These are phyloP conservation scores for Drosophila nigritarsus DNA, from an alignment of 2,888 invertebrate species.

Conservation along the genomic window DNA sequence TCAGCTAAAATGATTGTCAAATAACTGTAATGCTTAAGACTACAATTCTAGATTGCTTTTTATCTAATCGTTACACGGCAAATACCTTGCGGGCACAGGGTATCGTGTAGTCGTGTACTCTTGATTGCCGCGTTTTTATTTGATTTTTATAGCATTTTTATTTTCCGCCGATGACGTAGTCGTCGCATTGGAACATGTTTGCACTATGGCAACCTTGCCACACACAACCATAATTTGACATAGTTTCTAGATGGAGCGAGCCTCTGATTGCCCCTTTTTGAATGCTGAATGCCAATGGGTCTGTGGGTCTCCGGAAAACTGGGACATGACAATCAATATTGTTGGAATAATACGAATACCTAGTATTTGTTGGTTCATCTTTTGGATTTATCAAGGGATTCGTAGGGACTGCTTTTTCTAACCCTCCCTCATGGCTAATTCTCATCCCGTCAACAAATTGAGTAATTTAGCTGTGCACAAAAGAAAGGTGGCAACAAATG, in stretches of 20 bases:
- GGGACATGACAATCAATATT: conserved; percentile 9
- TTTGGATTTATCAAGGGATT: conserved; percentile 5
- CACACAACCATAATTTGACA: conserved; percentile 12
- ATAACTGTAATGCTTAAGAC: not conserved
- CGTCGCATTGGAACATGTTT: conserved; percentile 27
- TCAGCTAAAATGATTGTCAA: not conserved
- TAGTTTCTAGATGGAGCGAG: conserved; percentile 28
- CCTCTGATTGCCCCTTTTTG: conserved; percentile 15
- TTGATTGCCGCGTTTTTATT: not conserved
- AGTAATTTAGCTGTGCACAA: conserved; percentile 50
- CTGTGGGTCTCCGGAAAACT: conserved; percentile 28
- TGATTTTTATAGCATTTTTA: conserved; percentile 65
- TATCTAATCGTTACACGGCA: not conserved
- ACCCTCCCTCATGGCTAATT: not conserved
- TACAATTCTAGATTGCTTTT: not conserved
- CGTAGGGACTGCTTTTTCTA: not conserved
- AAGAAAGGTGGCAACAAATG: conserved; percentile 44
- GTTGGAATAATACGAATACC: not conserved
- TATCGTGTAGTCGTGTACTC: not conserved
- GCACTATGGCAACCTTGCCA: conserved; percentile 16
- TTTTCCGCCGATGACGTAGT: conserved; percentile 63
- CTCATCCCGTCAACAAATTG: conserved; percentile 29
- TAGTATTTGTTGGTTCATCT: not conserved
- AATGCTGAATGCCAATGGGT: conserved; percentile 41
- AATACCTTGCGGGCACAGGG: not conserved